Evolutionary conservation across 2,888 invertebrate genomes (phyloP), one percentile per base, ranked within the genome.

Genomic region (Campoplex nolae): DNA sequence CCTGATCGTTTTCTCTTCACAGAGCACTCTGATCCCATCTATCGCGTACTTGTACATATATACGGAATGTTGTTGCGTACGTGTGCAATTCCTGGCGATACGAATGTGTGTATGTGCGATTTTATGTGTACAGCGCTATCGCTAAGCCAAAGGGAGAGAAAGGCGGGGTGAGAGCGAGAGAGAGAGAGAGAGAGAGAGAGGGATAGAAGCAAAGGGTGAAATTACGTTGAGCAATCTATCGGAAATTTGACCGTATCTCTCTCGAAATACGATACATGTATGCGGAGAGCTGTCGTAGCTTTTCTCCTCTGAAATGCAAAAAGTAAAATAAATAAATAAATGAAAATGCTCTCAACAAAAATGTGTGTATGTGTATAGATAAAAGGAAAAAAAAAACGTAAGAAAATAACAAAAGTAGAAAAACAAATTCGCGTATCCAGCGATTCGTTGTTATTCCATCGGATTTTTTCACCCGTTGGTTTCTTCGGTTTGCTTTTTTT

Each of bases 191-290:
- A 48, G 74, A 87, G 65, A 58, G 67, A 71, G 56, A 79, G 83
- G 56, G 48, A 75, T 23, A 76, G 68, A 56, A 35, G 28, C 54
- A 85, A 56, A 70, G 67, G 62, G 51, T 77, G 65, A 86, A 51
- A 86, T 74, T 77, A 73, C 81, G 74, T 83, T 82, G 87, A 88
- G 83, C 87, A 86, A 88, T 89, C 87, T 84, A 89, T 87, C 73
- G 77, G 84, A 83, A 71, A 67, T 75, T 84, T 78, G 81, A 78
- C 71, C 80, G 81, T 87, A 84, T 84, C 75, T 83, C 85, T 82
- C 83, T 77, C 80, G 84, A 84, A 80, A 87, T 85, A 83, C 87
- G 87, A 88, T 85, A 51, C 38, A 54, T 51, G 38, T 68, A 85
- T 68, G 74, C 32, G 28, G 18, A 68, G 35, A 23, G 48, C 54